phyloP scores from a whole-genome alignment of 1,140 invertebrate genomes.

The Caenorhabditis elegans region WBcel235 BX284606.5:4719501-4720000 shows the following conservation, averaged over 20 bases:
- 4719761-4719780: not conserved
- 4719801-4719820: conserved; percentile 6
- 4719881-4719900: not conserved
- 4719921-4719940: too few relatives aligned
- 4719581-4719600: too few relatives aligned
- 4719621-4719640: too few relatives aligned
- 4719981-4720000: not conserved
- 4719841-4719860: not conserved
- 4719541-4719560: too few relatives aligned
- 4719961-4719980: not conserved
- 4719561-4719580: too few relatives aligned
- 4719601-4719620: too few relatives aligned
- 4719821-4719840: conserved; percentile 19
- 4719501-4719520: too few relatives aligned
- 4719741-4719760: not conserved
- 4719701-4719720: not conserved
- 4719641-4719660: too few relatives aligned
- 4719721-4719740: not conserved
- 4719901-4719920: too few relatives aligned
- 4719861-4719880: not conserved
- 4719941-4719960: not conserved
- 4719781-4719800: conserved; percentile 19
- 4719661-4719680: too few relatives aligned
- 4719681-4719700: not conserved
- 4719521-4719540: too few relatives aligned